These are phyloP conservation scores for Stegodyphus mimosarum DNA, from an alignment of 1,140 invertebrate genomes.

Conservation along the genomic window DNA sequence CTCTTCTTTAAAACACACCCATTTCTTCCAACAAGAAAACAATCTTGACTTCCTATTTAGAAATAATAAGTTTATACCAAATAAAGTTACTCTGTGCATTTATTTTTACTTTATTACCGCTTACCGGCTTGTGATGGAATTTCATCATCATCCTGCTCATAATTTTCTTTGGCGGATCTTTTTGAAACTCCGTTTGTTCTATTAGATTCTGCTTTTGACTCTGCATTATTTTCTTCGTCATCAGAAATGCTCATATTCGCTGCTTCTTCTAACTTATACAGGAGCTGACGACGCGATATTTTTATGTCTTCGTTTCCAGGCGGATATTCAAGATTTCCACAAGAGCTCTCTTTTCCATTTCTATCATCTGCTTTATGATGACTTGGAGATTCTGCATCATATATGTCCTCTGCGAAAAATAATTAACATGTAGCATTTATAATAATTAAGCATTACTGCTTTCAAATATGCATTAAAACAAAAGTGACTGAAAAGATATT, in stretches of 20 bases:
- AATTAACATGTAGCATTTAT: too few relatives aligned
- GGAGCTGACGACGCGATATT: constrained; percentile 40
- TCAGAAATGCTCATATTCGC: background rate
- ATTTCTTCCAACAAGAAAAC: too few relatives aligned
- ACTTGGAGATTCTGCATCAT: background rate
- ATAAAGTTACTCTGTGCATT: too few relatives aligned
- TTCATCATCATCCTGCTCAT: background rate
- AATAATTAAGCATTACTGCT: too few relatives aligned
- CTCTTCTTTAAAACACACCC: too few relatives aligned
- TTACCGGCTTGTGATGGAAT: background rate
- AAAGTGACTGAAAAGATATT: too few relatives aligned
- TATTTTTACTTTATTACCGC: too few relatives aligned
- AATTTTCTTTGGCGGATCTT: background rate
- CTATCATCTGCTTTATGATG: background rate
- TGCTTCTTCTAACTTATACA: constrained; percentile 44
- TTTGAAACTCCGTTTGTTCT: background rate
- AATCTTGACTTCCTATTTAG: too few relatives aligned
- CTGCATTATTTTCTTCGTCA: background rate
- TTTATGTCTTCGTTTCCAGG: constrained; percentile 8
- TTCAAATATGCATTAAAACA: too few relatives aligned
- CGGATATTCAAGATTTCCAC: background rate
- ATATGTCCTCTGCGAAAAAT: constrained; percentile 6
- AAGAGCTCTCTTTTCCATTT: background rate
- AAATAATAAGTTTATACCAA: too few relatives aligned
- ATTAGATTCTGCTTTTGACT: background rate